These are phyloP conservation scores for Spizaetus ornatus DNA, from an alignment of 2,113 vertebrate genomes.

Conservation along the genomic window DNA sequence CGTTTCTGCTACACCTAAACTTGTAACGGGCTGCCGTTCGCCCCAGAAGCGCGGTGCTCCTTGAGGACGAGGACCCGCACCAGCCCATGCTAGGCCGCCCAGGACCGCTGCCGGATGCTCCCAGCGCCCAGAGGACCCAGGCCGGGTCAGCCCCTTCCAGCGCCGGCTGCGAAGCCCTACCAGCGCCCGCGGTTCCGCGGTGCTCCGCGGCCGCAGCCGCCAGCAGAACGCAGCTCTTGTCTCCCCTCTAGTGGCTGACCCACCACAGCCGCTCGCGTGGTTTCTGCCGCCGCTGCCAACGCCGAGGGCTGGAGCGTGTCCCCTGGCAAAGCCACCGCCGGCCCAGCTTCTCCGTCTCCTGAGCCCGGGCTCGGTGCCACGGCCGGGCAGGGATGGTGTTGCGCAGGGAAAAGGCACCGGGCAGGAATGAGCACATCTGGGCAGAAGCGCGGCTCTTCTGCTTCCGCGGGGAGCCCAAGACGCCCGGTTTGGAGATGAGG, in stretches of 20 bases:
- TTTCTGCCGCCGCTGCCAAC: neutral
- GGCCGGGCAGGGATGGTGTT: rapidly evolving
- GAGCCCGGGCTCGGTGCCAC: neutral
- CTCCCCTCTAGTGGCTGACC: constrained; percentile 49
- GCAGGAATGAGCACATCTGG: neutral
- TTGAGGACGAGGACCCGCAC: rapidly evolving
- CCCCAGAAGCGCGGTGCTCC: rapidly evolving
- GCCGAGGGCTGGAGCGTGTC: neutral
- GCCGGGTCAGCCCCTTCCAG: rapidly evolving
- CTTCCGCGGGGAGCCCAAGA: rapidly evolving
- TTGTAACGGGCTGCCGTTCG: rapidly evolving
- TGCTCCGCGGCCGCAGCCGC: rapidly evolving
- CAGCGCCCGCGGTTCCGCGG: rapidly evolving
- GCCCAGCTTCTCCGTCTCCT: rapidly evolving
- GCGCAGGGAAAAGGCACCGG: rapidly evolving
- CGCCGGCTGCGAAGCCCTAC: rapidly evolving
- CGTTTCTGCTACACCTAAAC: rapidly evolving
- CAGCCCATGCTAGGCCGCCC: rapidly evolving
- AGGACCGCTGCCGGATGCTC: rapidly evolving
- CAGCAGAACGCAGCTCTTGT: neutral
- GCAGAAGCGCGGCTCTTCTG: neutral
- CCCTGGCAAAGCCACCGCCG: neutral
- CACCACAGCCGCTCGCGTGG: neutral
- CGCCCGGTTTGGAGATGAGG: rapidly evolving
- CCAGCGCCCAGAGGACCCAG: neutral